Percentiles rank a stretch among this genome's conserved stretches.
phyloP scores from a whole-genome alignment of 2,888 invertebrate species.

The Fragum whitleyi region DNA sequence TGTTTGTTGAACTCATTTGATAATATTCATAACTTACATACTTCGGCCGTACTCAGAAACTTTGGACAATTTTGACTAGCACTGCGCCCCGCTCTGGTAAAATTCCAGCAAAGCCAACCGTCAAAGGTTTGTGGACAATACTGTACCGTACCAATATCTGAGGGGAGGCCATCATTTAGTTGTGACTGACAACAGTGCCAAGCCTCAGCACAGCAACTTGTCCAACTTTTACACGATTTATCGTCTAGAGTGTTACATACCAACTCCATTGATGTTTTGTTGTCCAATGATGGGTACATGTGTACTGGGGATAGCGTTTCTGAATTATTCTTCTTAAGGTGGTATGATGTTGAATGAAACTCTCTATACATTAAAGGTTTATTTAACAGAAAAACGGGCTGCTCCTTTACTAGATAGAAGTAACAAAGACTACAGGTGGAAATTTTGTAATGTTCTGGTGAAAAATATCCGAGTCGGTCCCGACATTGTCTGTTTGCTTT shows the following conservation, averaged over 20 bases:
- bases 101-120: slow-evolving; percentile 79
- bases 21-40: neutral
- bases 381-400: slow-evolving; percentile 25
- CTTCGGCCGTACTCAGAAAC: slow-evolving; percentile 56
- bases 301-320: neutral
- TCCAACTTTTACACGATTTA: slow-evolving; percentile 73
- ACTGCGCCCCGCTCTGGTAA: slow-evolving; percentile 60
- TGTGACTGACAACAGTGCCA: slow-evolving; percentile 71
- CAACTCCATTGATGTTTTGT: slow-evolving; percentile 12
- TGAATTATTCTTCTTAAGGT: neutral
- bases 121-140: slow-evolving; percentile 79
- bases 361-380: neutral
- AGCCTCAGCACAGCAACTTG: slow-evolving; percentile 71
- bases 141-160: slow-evolving; percentile 26
- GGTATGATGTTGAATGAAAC: neutral
- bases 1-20: no score
- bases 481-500: slow-evolving; percentile 11
- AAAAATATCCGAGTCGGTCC: slow-evolving; percentile 50
- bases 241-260: slow-evolving; percentile 68
- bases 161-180: slow-evolving; percentile 27
- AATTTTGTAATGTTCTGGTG: slow-evolving; percentile 34
- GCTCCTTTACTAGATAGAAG: slow-evolving; percentile 36
- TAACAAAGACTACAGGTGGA: slow-evolving; percentile 56
- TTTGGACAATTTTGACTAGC: slow-evolving; percentile 70
- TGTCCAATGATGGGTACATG: neutral